phyloP scores from a whole-genome alignment of 2,113 vertebrate genomes.

The Diglossa brunneiventris region DNA sequence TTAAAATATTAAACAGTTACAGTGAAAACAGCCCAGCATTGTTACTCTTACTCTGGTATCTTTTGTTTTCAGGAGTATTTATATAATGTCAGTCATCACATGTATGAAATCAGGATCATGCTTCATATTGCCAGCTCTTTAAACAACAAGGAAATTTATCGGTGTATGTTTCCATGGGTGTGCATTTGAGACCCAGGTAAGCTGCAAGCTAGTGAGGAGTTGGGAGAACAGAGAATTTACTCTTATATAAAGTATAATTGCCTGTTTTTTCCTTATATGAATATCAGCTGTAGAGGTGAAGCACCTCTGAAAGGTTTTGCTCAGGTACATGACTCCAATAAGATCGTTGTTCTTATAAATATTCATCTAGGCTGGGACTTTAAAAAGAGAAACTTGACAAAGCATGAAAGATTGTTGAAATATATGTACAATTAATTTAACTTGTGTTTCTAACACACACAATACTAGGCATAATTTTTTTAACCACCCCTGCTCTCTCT shows the following conservation, averaged over 20 bases:
- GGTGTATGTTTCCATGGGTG: background rate
- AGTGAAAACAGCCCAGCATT: background rate
- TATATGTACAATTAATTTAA: constrained; percentile 42
- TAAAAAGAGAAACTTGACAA: background rate
- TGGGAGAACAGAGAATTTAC: background rate
- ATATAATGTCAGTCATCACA: background rate
- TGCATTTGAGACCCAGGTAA: background rate
- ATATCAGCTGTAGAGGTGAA: background rate
- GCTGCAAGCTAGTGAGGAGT: background rate
- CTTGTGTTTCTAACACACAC: constrained; percentile 25
- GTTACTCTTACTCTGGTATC: background rate
- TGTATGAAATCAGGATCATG: background rate
- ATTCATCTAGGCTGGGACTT: background rate
- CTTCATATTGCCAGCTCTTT: background rate
- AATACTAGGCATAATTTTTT: constrained; percentile 33
- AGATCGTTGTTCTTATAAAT: background rate
- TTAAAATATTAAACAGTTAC: background rate
- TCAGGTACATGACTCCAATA: background rate
- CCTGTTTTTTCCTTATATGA: background rate
- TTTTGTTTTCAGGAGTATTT: background rate
- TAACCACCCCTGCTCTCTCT: background rate
- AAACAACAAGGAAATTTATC: background rate
- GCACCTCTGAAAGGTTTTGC: background rate
- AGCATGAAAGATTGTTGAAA: background rate
- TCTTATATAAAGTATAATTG: background rate